phyloP scores from a whole-genome alignment of 2,113 vertebrate genomes.

The Callopanchax toddi region DNA sequence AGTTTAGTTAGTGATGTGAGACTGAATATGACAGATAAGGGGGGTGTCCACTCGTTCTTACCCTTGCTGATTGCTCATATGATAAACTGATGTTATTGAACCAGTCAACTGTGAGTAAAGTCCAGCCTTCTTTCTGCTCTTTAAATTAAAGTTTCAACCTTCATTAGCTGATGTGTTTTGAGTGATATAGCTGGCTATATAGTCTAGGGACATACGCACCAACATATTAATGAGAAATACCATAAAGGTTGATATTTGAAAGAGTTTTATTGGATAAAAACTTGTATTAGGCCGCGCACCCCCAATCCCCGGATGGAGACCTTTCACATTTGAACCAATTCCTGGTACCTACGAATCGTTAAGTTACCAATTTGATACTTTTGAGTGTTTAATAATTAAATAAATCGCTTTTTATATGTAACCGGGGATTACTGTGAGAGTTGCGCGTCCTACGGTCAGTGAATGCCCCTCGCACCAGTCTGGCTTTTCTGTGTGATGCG shows the following conservation, averaged over 20 bases:
- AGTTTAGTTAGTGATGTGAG: slow-evolving; percentile 31
- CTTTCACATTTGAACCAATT: no score
- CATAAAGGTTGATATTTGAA: not conserved
- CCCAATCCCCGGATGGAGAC: no score
- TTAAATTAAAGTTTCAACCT: not conserved
- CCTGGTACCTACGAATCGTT: no score
- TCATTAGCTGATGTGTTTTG: not conserved
- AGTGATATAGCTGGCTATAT: not conserved
- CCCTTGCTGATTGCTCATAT: not conserved
- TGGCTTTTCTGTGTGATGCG: no score
- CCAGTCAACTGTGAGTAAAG: not conserved
- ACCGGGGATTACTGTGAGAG: no score
- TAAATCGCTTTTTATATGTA: no score
- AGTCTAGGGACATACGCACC: not conserved
- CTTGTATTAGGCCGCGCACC: no score
- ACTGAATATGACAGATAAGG: slow-evolving; percentile 25
- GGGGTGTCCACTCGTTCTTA: slow-evolving; percentile 2
- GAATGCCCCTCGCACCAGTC: no score
- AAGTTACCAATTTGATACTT: no score
- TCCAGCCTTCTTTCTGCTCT: not conserved
- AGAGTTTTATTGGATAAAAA: not conserved
- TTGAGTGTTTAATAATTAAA: no score
- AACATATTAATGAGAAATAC: not conserved
- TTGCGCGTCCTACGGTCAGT: no score
- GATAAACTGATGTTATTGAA: slow-evolving; percentile 15